Evolutionary conservation across 2,888 invertebrate genomes (phyloP).

Genomic region (Acrobasis suavella): DNA sequence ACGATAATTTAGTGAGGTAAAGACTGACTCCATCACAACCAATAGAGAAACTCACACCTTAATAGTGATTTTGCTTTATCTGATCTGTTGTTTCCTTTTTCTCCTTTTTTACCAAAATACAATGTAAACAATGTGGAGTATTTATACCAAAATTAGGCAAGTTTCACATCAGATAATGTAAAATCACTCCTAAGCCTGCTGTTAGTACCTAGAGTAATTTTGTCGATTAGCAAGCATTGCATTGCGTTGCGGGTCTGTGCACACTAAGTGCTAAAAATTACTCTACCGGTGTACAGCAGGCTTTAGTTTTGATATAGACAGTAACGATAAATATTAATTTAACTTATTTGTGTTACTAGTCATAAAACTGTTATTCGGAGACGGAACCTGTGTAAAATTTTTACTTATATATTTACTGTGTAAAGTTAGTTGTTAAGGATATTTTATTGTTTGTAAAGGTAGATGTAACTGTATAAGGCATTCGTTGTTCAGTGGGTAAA

Average conservation of each 20-base stretch:
- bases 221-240: no score
- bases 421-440: conserved; percentile 44
- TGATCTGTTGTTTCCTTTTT: not conserved
- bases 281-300: not conserved
- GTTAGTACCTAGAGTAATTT: no score
- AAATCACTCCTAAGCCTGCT: not conserved
- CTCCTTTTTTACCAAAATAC: no score
- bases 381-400: conserved; percentile 54
- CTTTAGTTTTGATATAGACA: conserved; percentile 30
- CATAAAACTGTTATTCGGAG: conserved; percentile 34
- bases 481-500: conserved; percentile 46
- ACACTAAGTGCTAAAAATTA: no score
- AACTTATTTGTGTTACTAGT: conserved; percentile 28
- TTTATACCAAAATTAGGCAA: not conserved
- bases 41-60: conserved; percentile 43
- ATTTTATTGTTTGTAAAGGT: conserved; percentile 43
- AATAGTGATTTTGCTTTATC: not conserved
- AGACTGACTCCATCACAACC: conserved; percentile 73
- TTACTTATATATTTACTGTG: conserved; percentile 58
- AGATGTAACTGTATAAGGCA: conserved; percentile 31
- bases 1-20: conserved; percentile 72
- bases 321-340: conserved; percentile 35
- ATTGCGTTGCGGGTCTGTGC: no score
- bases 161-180: not conserved
- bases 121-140: no score